Conservation (phyloP, 2,113 vertebrate species). For the Sturnus vulgaris region DNA sequence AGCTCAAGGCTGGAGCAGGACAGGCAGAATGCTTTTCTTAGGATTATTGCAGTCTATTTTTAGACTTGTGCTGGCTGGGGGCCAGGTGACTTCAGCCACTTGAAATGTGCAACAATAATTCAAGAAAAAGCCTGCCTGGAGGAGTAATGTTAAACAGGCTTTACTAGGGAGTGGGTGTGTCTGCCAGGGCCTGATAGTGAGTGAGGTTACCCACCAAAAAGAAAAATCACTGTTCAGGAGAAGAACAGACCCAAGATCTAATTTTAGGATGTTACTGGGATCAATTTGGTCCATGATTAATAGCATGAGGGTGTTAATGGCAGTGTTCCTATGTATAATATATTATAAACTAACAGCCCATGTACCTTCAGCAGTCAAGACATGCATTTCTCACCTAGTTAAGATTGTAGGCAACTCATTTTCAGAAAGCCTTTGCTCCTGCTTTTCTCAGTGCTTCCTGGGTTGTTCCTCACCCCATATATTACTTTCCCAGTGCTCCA, state of each 20-base stretch:
- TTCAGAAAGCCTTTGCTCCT: background rate
- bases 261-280: background rate
- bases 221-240: background rate
- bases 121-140: conserved; percentile 27
- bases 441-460: background rate
- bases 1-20: background rate
- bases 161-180: background rate
- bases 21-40: background rate
- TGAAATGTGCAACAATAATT: conserved; percentile 1
- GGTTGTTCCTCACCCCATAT: background rate
- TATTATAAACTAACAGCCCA: background rate
- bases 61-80: background rate
- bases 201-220: background rate
- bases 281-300: background rate
- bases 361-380: background rate
- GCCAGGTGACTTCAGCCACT: conserved; percentile 18
- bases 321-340: background rate
- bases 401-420: background rate
- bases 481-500: background rate
- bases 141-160: background rate
- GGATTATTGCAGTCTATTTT: background rate
- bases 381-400: background rate
- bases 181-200: background rate
- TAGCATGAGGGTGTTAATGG: background rate
- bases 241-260: background rate